Evolutionary conservation across 2,888 invertebrate genomes (phyloP).

Genomic region (Stramonita haemastoma): DNA sequence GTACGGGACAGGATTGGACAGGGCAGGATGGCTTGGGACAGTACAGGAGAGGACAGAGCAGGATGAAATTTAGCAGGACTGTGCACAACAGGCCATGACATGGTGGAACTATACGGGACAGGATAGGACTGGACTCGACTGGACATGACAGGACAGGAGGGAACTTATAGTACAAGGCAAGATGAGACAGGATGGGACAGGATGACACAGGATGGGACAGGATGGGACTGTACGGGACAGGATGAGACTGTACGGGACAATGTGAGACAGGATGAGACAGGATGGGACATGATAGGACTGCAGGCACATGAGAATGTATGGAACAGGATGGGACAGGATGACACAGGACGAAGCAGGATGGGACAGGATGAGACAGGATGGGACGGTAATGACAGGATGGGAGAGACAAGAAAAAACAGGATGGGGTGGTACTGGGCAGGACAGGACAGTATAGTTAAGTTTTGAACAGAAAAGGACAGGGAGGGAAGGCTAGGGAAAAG

Average conservation of each 20-base stretch:
- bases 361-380: slow-evolving; percentile 7
- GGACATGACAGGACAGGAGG: slow-evolving; percentile 45
- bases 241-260: slow-evolving; percentile 40
- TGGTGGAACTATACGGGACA: slow-evolving; percentile 25
- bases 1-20: neutral
- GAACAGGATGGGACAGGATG: slow-evolving; percentile 15
- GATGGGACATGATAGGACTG: slow-evolving; percentile 29
- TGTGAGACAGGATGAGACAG: slow-evolving; percentile 40
- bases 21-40: slow-evolving; percentile 36
- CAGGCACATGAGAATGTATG: too few relatives aligned
- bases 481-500: too few relatives aligned
- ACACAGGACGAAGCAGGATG: slow-evolving; percentile 8
- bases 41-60: slow-evolving; percentile 35
- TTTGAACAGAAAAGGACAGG: neutral
- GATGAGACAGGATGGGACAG: slow-evolving; percentile 44
- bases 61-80: slow-evolving; percentile 22
- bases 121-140: slow-evolving; percentile 38
- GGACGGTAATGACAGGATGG: too few relatives aligned
- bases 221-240: slow-evolving; percentile 41
- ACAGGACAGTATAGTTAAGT: slow-evolving; percentile 12
- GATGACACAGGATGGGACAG: slow-evolving; percentile 40
- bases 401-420: slow-evolving; percentile 23
- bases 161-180: slow-evolving; percentile 37
- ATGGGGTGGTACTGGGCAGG: slow-evolving; percentile 37
- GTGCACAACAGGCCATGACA: slow-evolving; percentile 37